Evolutionary conservation across 2,113 vertebrate species (phyloP).

Genomic region (Scomber scombrus): DNA sequence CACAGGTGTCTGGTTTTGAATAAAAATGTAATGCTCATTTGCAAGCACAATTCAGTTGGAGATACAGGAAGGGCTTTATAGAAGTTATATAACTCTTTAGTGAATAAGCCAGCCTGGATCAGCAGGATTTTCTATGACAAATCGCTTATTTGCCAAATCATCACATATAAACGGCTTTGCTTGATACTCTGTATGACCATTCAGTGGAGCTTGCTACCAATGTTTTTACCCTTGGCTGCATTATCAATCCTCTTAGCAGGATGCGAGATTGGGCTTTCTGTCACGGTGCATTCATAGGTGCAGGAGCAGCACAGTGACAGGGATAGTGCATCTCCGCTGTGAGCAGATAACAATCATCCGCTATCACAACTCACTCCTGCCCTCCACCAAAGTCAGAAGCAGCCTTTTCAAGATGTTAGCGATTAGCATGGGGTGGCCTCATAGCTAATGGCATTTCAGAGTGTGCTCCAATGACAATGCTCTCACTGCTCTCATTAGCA

Average conservation of each 20-base stretch:
- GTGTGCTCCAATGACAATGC: slow-evolving; percentile 61
- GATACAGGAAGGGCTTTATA: slow-evolving; percentile 58
- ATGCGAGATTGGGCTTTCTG: slow-evolving; percentile 64
- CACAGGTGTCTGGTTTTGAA: slow-evolving; percentile 70
- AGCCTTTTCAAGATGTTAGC: slow-evolving; percentile 72
- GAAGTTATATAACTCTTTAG: slow-evolving; percentile 64
- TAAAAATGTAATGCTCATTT: slow-evolving; percentile 69
- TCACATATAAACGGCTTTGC: slow-evolving; percentile 73
- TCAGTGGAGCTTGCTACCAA: slow-evolving; percentile 60
- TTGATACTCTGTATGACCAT: slow-evolving; percentile 59
- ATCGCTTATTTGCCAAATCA: slow-evolving; percentile 75
- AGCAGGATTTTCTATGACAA: slow-evolving; percentile 76
- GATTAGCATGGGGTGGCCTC: slow-evolving; percentile 72
- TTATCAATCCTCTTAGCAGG: slow-evolving; percentile 74
- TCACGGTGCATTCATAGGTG: slow-evolving; percentile 67
- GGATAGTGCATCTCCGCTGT: slow-evolving; percentile 24
- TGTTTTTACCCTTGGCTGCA: slow-evolving; percentile 58
- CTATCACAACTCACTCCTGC: slow-evolving; percentile 58
- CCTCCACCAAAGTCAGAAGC: slow-evolving; percentile 62
- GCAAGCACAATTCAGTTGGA: slow-evolving; percentile 70
- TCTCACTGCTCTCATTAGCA: slow-evolving; percentile 63
- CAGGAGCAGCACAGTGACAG: slow-evolving; percentile 42
- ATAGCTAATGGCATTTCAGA: slow-evolving; percentile 74
- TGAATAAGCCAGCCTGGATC: slow-evolving; percentile 75
- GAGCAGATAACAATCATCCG: slow-evolving; percentile 64